Evolutionary conservation across 2,113 vertebrate species (phyloP), one percentile per base, ranked within the genome.

Genomic region (Gavialis gangeticus): DNA sequence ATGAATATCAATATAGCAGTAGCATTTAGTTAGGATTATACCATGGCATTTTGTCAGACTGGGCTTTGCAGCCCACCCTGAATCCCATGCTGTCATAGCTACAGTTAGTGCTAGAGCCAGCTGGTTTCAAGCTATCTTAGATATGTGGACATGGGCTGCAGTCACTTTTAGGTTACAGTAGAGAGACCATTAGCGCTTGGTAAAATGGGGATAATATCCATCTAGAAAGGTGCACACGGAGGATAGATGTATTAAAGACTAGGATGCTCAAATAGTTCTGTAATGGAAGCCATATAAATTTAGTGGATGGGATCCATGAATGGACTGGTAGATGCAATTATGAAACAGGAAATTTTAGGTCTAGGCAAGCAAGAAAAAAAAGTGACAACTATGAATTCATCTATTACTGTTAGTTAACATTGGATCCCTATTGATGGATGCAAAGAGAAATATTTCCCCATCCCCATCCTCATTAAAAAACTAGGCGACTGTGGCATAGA

Each of bases 321-420:
- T 10, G 27, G 27, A 15, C 28, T 62, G 0, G 79, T 1, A 2
- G 15, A 5, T 30, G 21, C 13, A 77, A 18, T 37, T 2, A 0
- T 2, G 10, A 30, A 55, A 4, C 5, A 18, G 46, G 19, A 6
- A 60, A 10, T 28, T 2, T 46, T 37, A 1, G 87, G 16, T 10
- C 3, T 30, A 1, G 62, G 1, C 1, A 1, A 9, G 27, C 46
- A 78, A 17, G 54, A 1, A 21, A 3, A 14, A 14, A 25, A 1
- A 34, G 4, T 0, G 58, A 4, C 59, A 4, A 3, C 9, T 55
- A 1, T 7, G 34, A 73, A 73, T 24, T 24, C 46, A 46, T 46
- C 46, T 46, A 46, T 46, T 46, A 46, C 46, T 46, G 46, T 46
- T 46, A 46, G 9, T 46, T 46, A 46, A 46, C 46, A 46, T 46